Evolutionary conservation across 2,888 invertebrate species (phyloP).

Genomic region (Netelia inedita): DNA sequence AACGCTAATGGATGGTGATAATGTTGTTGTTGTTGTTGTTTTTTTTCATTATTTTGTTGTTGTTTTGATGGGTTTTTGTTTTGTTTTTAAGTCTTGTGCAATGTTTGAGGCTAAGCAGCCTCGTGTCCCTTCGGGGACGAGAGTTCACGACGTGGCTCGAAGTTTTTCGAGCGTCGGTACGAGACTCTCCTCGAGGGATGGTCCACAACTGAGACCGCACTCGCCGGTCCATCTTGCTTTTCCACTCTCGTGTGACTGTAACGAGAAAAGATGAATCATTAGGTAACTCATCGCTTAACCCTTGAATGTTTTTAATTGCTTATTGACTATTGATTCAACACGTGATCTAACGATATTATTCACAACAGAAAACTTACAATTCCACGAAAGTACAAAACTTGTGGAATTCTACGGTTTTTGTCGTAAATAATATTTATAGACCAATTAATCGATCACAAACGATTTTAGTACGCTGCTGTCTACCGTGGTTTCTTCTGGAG

Average conservation of each 20-base stretch:
- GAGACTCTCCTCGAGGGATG: slow-evolving; percentile 84
- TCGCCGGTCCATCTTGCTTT: slow-evolving; percentile 91
- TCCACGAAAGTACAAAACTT: no score
- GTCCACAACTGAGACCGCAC: slow-evolving; percentile 86
- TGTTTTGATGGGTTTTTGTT: slow-evolving; percentile 36
- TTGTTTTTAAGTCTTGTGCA: slow-evolving; percentile 73
- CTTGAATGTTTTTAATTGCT: no score
- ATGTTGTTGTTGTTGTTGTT: slow-evolving; percentile 72
- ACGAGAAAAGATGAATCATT: slow-evolving; percentile 75
- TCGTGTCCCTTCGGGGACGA: slow-evolving; percentile 67
- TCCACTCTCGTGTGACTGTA: slow-evolving; percentile 90
- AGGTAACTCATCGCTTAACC: no score
- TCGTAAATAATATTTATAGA: no score
- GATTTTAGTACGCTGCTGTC: no score
- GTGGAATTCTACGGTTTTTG: no score
- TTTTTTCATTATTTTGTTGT: slow-evolving; percentile 43
- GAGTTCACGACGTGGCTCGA: slow-evolving; percentile 84
- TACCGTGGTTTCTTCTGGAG: no score
- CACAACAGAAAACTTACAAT: neutral
- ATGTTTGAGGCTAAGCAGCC: slow-evolving; percentile 69
- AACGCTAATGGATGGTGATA: slow-evolving; percentile 79
- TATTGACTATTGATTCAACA: no score
- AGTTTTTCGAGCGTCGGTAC: slow-evolving; percentile 83
- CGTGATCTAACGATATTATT: slow-evolving; percentile 32
- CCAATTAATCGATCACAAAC: no score